phyloP scores from a whole-genome alignment of 1,140 invertebrate species.

The Plutomurus gul region DNA sequence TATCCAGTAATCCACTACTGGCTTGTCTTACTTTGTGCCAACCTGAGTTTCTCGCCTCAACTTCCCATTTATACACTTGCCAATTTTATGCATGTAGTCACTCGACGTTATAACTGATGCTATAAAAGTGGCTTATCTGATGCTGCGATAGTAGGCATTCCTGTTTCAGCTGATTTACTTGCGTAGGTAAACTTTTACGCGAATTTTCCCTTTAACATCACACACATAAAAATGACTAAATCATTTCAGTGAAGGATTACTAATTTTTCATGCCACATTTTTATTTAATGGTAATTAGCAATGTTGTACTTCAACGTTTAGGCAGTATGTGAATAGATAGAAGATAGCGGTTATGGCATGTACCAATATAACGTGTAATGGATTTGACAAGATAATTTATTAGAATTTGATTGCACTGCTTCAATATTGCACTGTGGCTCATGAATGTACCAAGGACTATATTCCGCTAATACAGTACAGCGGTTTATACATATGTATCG shows the following conservation, averaged over 20 bases:
- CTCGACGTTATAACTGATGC: not conserved
- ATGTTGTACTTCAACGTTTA: not conserved
- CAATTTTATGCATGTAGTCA: not conserved
- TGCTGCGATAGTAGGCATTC: not conserved
- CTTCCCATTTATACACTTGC: not conserved
- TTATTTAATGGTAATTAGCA: not conserved
- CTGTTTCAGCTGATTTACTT: not conserved
- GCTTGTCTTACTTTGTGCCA: not conserved
- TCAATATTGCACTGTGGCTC: too few species aligned
- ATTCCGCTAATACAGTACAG: too few species aligned
- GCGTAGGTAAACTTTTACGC: not conserved
- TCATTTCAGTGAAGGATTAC: not conserved
- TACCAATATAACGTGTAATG: too few species aligned
- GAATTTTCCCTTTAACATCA: too few species aligned
- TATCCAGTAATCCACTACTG: not conserved
- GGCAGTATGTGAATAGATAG: too few species aligned
- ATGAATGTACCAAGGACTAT: too few species aligned
- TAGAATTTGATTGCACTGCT: too few species aligned
- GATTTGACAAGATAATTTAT: too few species aligned
- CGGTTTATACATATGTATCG: not conserved
- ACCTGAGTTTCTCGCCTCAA: constrained; percentile 12
- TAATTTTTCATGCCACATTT: not conserved
- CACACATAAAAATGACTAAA: too few species aligned
- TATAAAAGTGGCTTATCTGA: constrained; percentile 6
- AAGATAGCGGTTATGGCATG: too few species aligned